phyloP scores from a whole-genome alignment of 1,140 invertebrate species.

The Nomia melanderi region DNA sequence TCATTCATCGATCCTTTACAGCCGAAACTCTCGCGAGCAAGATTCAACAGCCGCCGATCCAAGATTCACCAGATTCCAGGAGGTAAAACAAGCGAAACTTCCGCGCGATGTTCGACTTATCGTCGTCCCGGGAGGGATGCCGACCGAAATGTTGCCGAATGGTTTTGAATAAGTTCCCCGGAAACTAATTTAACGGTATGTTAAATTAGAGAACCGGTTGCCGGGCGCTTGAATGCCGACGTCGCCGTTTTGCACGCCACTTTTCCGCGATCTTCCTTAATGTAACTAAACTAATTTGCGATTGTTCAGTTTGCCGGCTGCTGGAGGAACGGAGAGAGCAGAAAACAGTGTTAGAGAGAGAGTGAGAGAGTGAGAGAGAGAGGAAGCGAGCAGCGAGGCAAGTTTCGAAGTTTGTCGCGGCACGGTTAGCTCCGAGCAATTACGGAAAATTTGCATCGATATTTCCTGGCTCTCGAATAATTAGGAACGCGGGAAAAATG shows the following conservation, averaged over 20 bases:
- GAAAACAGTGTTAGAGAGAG: background rate
- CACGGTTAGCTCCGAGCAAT: slow-evolving; percentile 25
- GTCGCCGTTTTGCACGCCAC: slow-evolving; percentile 3
- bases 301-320: slow-evolving; percentile 31
- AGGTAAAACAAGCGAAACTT: background rate
- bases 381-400: slow-evolving; percentile 3
- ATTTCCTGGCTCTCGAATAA: slow-evolving; percentile 20
- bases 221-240: background rate
- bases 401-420: slow-evolving; percentile 28
- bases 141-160: background rate
- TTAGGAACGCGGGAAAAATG: slow-evolving; percentile 30
- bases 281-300: slow-evolving; percentile 53
- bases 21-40: too few relatives aligned
- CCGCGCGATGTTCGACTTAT: background rate
- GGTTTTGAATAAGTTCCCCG: background rate
- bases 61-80: too few relatives aligned
- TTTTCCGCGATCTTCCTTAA: slow-evolving; percentile 24
- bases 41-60: too few relatives aligned
- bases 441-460: slow-evolving; percentile 47
- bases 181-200: slow-evolving; percentile 2
- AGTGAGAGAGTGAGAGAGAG: background rate
- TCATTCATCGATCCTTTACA: too few relatives aligned
- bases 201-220: slow-evolving; percentile 6
- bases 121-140: background rate
- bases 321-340: background rate